Conservation (phyloP, 2,113 vertebrate species). For the Platichthys stellatus region DNA sequence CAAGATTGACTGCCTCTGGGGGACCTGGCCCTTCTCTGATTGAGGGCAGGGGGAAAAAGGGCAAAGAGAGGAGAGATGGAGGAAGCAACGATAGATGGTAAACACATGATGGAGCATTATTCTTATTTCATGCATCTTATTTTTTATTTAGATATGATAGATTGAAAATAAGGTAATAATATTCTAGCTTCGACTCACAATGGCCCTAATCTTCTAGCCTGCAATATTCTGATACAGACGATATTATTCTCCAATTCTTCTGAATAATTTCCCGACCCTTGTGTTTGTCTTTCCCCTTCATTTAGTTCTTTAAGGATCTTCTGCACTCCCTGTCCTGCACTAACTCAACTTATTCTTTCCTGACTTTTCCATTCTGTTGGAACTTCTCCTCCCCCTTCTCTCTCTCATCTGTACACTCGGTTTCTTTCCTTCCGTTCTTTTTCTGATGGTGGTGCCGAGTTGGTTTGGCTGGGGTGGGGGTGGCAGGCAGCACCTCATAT, state of each 20-base stretch:
- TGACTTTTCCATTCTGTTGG: constrained; percentile 68
- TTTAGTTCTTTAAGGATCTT: constrained; percentile 55
- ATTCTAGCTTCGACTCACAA: constrained; percentile 77
- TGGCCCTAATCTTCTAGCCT: constrained; percentile 89
- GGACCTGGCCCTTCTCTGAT: constrained; percentile 71
- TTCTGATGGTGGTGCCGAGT: constrained; percentile 81
- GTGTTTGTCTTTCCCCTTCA: constrained; percentile 14
- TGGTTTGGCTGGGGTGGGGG: constrained; percentile 64
- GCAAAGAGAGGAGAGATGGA: constrained; percentile 31
- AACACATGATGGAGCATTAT: constrained; percentile 75
- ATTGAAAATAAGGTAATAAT: constrained; percentile 85
- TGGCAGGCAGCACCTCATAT: constrained; percentile 87
- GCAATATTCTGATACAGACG: constrained; percentile 90
- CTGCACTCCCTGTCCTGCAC: constrained; percentile 23
- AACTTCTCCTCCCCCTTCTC: constrained; percentile 52
- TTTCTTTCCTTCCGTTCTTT: constrained; percentile 69
- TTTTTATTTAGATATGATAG: constrained; percentile 77
- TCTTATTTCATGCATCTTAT: constrained; percentile 78
- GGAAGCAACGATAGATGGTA: constrained; percentile 62
- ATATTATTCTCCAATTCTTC: constrained; percentile 95
- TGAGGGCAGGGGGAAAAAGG: constrained; percentile 52
- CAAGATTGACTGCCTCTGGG: constrained; percentile 79
- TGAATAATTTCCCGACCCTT: constrained; percentile 90
- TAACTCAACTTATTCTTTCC: constrained; percentile 50
- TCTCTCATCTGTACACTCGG: constrained; percentile 24